phyloP scores from a whole-genome alignment of 1,140 invertebrate genomes.

The Acromyrmex echinatior region DNA sequence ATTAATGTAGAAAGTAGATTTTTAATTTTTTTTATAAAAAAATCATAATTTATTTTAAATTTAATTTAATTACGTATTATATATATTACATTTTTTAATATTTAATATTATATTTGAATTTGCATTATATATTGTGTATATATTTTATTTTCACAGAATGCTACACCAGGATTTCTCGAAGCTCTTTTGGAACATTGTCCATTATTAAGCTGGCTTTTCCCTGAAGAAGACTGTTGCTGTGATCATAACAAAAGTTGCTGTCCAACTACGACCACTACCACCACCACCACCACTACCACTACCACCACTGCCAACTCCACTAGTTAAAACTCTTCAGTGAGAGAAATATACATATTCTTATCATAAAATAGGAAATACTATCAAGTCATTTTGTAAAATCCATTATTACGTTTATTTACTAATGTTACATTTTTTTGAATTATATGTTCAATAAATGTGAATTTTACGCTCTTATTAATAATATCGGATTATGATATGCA shows the following conservation, averaged over 20 bases:
- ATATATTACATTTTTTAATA: not conserved
- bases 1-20: not conserved
- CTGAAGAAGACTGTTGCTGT: slow-evolving; percentile 10
- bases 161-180: not conserved
- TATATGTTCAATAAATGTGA: not conserved
- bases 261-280: not conserved
- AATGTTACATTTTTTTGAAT: not conserved
- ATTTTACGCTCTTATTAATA: not conserved
- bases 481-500: not conserved
- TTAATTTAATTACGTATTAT: too few relatives aligned
- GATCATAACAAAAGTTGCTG: not conserved
- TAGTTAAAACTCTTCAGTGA: not conserved
- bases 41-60: too few relatives aligned
- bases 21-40: not conserved
- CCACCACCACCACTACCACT: too few relatives aligned
- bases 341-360: not conserved
- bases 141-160: slow-evolving; percentile 26
- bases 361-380: not conserved
- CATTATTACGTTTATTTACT: not conserved
- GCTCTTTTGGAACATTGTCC: slow-evolving; percentile 8
- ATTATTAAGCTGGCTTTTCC: not conserved
- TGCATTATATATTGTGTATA: not conserved
- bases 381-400: not conserved
- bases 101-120: not conserved
- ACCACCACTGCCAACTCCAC: too few relatives aligned